These are phyloP conservation scores for Misgurnus anguillicaudatus DNA, from an alignment of 2,113 vertebrate species.

Conservation along the genomic window DNA sequence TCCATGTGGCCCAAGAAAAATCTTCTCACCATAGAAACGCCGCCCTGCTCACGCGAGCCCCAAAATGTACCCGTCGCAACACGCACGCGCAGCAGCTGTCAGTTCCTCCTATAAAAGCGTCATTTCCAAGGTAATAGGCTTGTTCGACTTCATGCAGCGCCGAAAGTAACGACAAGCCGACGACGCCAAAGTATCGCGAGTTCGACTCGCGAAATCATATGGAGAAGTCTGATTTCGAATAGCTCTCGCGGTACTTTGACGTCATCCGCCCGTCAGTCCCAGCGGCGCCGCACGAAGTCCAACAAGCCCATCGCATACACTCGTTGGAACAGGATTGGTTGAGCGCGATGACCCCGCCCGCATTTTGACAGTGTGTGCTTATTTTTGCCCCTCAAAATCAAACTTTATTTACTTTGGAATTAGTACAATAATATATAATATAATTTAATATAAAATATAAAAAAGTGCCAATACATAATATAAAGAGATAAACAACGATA, in stretches of 20 bases:
- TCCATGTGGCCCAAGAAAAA: constrained; percentile 19
- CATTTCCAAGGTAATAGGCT: no score
- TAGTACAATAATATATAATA: background rate
- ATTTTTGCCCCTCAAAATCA: constrained; percentile 12
- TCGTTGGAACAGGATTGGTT: constrained; percentile 29
- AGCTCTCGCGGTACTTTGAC: no score
- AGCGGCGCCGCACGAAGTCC: no score
- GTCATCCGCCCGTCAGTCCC: no score
- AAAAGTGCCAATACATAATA: background rate
- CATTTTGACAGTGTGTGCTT: constrained; percentile 24
- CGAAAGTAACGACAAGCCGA: no score
- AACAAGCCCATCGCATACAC: no score
- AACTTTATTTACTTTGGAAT: background rate
- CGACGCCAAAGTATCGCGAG: no score
- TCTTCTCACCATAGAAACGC: constrained; percentile 26
- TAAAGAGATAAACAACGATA: no score
- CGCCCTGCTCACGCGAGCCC: constrained; percentile 7
- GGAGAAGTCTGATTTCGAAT: no score
- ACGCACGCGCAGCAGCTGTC: background rate
- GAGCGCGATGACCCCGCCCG: constrained; percentile 28
- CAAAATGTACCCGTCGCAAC: background rate
- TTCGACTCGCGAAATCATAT: no score
- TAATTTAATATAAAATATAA: background rate
- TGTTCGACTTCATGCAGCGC: no score
- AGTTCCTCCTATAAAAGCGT: background rate